Base-by-base conservation (phyloP, 2,797 vertebrate genomes). In the Tenualosa thibaudeaui region DNA sequence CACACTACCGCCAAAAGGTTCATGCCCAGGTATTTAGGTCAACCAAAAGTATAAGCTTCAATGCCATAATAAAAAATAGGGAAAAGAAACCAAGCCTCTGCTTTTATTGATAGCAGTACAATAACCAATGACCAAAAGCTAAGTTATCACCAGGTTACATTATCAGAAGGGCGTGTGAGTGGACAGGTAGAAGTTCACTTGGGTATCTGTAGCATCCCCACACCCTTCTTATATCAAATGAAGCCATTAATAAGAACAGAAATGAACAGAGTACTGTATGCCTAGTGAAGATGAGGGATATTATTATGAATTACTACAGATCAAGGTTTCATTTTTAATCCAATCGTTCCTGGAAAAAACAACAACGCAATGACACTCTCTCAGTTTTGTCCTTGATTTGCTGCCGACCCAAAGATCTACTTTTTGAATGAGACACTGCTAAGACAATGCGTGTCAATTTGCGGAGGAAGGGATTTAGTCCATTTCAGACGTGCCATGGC, bases 401-500 rank as follows among this genome's bases (percentile, higher is more conserved):
- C 43, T 17, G 37, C 26, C 37, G 40, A 75, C 31, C 68, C 15
- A 75, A 75, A 46, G 71, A 78, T 40, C 37, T 46, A 22, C 40
- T 75, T 75, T 15, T 78, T 46, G 40, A 78, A 78, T 22, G 40
- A 46, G 71, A 15, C 37, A 43, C 37, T 22, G 40, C 15, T 75
- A 75, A 75, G 37, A 75, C 37, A 40, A 46, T 78, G 71, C 71
- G 40, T 78, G n/a, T 81, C 19, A 40, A 19, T 2, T 31, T 54
- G 37, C n/a, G 50, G 78, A 85, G 75, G 81, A 87, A 43, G 53
- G 22, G 68, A 86, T 84, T 85, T 60, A n/a, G 15, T 13, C 65
- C 31, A 15, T 15, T 68, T 40, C 46, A 82, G 40, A 46, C 60
- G n/a, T 4, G 65, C 2, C 22, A 3, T 81, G 22, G 82, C 40